A percentile compares a stretch with the other conserved stretches of the same genome.
Conservation (phyloP, 2,113 vertebrate species). For the Osmerus mordax region DNA sequence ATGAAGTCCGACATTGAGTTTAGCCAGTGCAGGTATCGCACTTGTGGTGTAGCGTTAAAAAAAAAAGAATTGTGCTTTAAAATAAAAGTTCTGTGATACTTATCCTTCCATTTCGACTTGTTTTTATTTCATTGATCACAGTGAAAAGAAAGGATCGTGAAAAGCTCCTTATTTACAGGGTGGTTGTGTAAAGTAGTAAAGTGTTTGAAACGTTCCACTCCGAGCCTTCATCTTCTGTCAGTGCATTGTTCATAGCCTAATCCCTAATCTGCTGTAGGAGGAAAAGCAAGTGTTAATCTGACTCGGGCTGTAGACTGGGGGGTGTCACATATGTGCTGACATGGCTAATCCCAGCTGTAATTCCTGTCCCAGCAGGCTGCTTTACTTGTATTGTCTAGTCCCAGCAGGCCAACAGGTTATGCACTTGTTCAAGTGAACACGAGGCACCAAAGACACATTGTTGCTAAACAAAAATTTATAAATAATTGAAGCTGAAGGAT, state of each 20-base stretch:
- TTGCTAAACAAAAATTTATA: not conserved
- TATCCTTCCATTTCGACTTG: no score
- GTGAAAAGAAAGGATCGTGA: no score
- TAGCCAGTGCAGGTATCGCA: no score
- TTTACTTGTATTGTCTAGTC: slow-evolving; percentile 26
- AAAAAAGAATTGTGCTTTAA: no score
- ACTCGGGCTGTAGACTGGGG: slow-evolving; percentile 49
- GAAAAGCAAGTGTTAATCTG: slow-evolving; percentile 62
- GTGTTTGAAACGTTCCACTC: no score
- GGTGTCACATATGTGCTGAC: slow-evolving; percentile 75
- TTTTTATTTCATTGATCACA: no score
- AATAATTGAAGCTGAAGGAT: no score
- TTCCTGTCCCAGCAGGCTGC: slow-evolving; percentile 59
- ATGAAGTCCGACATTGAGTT: no score
- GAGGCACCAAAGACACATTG: not conserved
- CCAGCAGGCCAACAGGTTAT: slow-evolving; percentile 21
- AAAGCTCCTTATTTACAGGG: no score
- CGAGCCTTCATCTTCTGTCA: slow-evolving; percentile 28
- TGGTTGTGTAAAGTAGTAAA: no score
- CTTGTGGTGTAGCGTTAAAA: no score
- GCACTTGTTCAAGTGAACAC: slow-evolving; percentile 29
- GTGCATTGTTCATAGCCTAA: slow-evolving; percentile 55
- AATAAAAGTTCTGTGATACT: no score
- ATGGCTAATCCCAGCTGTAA: slow-evolving; percentile 65
- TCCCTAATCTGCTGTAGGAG: slow-evolving; percentile 54